A percentile compares a stretch with the other conserved stretches of the same genome.
These are phyloP conservation scores for Zapus hudsonius DNA, from an alignment of 2,113 vertebrate genomes.

Conservation along the genomic window DNA sequence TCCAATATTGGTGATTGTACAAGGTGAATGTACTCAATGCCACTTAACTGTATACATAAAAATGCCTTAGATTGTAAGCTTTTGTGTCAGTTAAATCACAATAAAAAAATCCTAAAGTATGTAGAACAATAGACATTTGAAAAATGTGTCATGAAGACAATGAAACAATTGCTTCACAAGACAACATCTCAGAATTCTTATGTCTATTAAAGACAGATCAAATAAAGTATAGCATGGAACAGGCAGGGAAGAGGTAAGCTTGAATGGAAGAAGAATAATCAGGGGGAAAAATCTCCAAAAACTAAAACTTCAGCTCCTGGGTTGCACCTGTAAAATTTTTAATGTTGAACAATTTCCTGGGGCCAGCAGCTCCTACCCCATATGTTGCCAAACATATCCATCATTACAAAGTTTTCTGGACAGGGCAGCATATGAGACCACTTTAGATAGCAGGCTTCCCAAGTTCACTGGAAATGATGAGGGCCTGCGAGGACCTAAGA, in stretches of 20 bases:
- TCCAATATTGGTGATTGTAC: neutral
- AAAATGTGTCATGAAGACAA: neutral
- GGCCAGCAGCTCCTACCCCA: neutral
- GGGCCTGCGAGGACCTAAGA: no score
- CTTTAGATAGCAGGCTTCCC: neutral
- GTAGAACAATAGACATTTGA: conserved; percentile 41
- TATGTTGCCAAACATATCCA: neutral
- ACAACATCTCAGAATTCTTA: neutral
- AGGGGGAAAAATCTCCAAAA: no score
- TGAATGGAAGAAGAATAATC: neutral
- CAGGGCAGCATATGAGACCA: neutral
- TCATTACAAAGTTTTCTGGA: neutral
- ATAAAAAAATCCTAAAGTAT: conserved; percentile 33
- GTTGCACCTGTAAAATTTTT: neutral
- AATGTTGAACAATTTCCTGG: neutral
- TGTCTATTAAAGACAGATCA: conserved; percentile 25
- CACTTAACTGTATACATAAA: neutral
- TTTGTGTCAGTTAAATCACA: neutral
- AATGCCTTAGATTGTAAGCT: neutral
- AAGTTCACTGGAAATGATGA: neutral
- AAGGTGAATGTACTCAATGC: neutral
- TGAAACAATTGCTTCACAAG: conserved; percentile 58
- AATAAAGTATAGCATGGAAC: conserved; percentile 28
- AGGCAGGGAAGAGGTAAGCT: neutral
- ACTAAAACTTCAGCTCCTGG: neutral